phyloP scores from a whole-genome alignment of 1,140 invertebrate species.

The Helicorthomorpha holstii region DNA sequence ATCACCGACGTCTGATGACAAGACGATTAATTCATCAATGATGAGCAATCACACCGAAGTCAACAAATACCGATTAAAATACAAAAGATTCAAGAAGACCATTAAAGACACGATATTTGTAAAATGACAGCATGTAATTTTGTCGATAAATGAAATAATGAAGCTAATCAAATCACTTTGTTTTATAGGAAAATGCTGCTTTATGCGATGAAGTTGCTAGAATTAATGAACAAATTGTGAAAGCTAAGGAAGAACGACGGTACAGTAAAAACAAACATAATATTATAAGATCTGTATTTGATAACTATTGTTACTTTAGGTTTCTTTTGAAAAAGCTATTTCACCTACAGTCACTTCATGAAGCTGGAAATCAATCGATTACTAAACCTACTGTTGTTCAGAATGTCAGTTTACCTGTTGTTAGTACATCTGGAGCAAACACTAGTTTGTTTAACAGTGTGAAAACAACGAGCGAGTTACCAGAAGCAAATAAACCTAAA shows the following conservation, averaged over 20 bases:
- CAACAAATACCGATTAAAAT: not conserved
- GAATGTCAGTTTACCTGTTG: not conserved
- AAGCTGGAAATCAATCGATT: not conserved
- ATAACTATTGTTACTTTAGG: not conserved
- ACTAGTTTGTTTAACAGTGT: not conserved
- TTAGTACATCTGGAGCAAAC: not conserved
- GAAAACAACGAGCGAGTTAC: not conserved
- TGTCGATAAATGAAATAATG: not conserved
- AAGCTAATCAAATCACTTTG: not conserved
- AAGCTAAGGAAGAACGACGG: conserved; percentile 49
- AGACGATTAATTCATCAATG: not conserved
- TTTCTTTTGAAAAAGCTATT: conserved; percentile 7
- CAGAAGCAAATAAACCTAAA: conserved; percentile 2
- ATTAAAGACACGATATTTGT: conserved; percentile 1
- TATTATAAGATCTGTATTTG: not conserved
- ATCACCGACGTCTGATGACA: not conserved
- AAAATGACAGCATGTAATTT: not conserved
- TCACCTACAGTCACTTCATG: not conserved
- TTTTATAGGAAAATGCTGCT: conserved; percentile 53
- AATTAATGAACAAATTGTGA: conserved; percentile 52
- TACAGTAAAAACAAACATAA: conserved; percentile 6
- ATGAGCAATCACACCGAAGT: not conserved
- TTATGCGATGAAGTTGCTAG: conserved; percentile 60
- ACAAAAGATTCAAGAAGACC: not conserved
- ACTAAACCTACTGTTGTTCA: not conserved